Evolutionary conservation across 1,140 invertebrate genomes (phyloP).

Genomic region (Aphidius gifuensis): DNA sequence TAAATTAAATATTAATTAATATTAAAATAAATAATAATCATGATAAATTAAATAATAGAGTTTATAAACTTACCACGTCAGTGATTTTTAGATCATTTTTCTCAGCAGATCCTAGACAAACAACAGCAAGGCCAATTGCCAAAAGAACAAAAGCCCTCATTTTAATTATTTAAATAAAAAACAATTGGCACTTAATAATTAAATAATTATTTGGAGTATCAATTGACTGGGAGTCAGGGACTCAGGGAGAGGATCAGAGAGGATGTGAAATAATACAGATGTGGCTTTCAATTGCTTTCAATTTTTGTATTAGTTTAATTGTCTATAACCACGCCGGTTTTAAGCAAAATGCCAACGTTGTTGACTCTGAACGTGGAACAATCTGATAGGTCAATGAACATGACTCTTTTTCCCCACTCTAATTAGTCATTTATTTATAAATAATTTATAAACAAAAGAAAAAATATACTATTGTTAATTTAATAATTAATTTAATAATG

Average conservation of each 20-base stretch:
- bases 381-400: background rate
- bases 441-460: too few species aligned
- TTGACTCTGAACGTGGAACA: background rate
- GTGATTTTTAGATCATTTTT: slow-evolving; percentile 74
- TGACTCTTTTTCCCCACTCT: background rate
- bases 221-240: too few species aligned
- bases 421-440: too few species aligned
- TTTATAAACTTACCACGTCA: slow-evolving; percentile 59
- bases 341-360: background rate
- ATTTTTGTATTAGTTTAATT: background rate
- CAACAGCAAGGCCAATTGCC: background rate
- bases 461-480: too few species aligned
- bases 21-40: slow-evolving; percentile 19
- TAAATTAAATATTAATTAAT: slow-evolving; percentile 20
- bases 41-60: slow-evolving; percentile 18
- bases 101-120: too few species aligned
- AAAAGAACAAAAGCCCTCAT: slow-evolving; percentile 9
- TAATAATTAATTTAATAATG: too few species aligned
- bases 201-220: too few species aligned
- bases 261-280: background rate
- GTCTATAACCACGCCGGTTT: background rate
- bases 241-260: background rate
- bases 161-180: background rate
- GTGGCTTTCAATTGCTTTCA: background rate
- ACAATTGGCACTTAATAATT: too few species aligned